Conservation (phyloP, 2,113 vertebrate species). For the Zapornia atra region DNA sequence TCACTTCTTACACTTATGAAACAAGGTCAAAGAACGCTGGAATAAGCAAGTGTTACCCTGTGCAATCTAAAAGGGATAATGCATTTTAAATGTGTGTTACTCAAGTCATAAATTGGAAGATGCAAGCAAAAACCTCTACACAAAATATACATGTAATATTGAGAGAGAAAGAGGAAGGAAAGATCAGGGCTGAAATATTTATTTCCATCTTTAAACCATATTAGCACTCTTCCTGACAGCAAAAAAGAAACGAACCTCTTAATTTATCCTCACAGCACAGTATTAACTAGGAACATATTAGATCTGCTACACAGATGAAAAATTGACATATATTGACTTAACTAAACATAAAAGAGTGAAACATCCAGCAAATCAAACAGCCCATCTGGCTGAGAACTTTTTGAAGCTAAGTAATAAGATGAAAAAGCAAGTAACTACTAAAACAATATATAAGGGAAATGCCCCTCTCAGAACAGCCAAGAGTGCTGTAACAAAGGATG, state of each 20-base stretch:
- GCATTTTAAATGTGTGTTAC: not conserved
- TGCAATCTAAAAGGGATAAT: not conserved
- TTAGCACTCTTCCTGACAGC: constrained; percentile 11
- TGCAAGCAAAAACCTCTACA: not conserved
- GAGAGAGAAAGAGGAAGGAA: not conserved
- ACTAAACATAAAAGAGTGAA: constrained; percentile 9
- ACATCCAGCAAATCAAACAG: constrained; percentile 24
- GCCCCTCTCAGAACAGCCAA: not conserved
- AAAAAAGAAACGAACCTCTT: not conserved
- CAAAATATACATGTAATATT: not conserved
- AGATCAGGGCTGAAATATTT: not conserved
- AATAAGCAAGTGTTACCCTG: not conserved
- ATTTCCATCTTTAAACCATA: not conserved
- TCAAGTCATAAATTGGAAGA: not conserved
- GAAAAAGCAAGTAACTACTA: not conserved
- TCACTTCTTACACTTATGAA: not conserved
- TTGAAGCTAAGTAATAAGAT: not conserved
- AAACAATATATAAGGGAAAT: not conserved
- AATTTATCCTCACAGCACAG: not conserved
- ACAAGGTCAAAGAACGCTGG: not conserved
- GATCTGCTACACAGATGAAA: constrained; percentile 23
- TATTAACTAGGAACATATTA: constrained; percentile 11
- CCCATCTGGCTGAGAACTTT: not conserved
- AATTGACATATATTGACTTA: constrained; percentile 40
- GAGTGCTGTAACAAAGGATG: not conserved